Base-by-base conservation (phyloP, 2,113 vertebrate species). In the Alethe castanea region DNA sequence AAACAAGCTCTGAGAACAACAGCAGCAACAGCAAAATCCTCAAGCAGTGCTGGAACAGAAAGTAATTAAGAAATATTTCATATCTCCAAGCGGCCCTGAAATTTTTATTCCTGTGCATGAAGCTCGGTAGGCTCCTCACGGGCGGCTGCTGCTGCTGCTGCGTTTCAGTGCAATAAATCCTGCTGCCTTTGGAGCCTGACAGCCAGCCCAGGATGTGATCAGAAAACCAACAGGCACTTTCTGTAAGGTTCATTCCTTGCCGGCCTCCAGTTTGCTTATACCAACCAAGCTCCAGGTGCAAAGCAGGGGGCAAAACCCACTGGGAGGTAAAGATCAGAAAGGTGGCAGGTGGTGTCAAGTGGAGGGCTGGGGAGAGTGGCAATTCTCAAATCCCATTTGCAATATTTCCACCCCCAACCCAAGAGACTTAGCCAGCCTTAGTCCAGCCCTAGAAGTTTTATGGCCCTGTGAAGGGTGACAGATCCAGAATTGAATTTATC, bases 171-270 rank as follows among this genome's bases (percentile, higher is more conserved):
- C 91, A 94, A 97, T 97, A 97, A 97, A 97, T 97, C 95, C 95
- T 91, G 36, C 82, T 96, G 97, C 96, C 95, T 97, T 97, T 97
- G 96, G 92, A 97, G 93, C 84, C 95, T 96, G 96, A 96, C 96
- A 97, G 94, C 88, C 95, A 85, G 85, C 40, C 74, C n/a, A 2
- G 96, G 95, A 97, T 97, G 97, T 97, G 97, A 97, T 83, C 89
- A 69, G 97, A 97, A 97, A 97, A 81, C 96, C 96, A 97, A 97
- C n/a, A 17, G 95, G 73, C 6, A 5, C 78, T 92, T 79, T 73
- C 92, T 90, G 56, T 77, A 77, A 93, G 94, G 72, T 84, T 96
- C 85, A 88, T 79, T 69, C 71, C 89, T 91, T 72, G 81, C 60
- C 76, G 95, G 92, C 48, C 45, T 92, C 62, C 42, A 76, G 62